Conservation (phyloP, 2,113 vertebrate species). For the Alethe castanea region DNA sequence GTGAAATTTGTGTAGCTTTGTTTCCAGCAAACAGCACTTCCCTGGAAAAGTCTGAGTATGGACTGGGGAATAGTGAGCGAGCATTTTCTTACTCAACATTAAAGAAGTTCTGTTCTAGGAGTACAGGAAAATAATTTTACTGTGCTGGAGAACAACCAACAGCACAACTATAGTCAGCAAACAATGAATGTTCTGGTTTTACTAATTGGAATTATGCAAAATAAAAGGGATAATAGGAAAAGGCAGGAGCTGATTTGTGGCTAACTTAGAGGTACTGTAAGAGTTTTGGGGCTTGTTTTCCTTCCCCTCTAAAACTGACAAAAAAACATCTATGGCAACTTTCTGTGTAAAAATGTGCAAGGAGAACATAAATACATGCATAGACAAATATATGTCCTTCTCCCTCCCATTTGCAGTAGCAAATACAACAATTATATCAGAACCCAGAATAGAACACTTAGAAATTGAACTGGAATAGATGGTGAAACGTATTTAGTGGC, state of each 20-base stretch:
- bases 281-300: accelerated
- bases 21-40: background rate
- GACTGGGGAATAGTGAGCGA: background rate
- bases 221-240: background rate
- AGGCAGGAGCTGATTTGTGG: background rate
- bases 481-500: background rate
- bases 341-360: background rate
- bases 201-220: background rate
- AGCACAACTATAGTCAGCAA: background rate
- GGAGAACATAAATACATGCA: background rate
- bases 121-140: background rate
- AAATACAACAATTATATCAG: background rate
- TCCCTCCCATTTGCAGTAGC: background rate
- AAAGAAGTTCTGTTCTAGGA: background rate
- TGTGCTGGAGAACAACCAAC: background rate
- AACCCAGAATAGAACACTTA: slow-evolving; percentile 16
- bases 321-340: background rate
- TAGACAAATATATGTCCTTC: background rate
- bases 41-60: background rate
- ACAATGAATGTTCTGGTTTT: background rate
- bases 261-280: background rate
- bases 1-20: background rate
- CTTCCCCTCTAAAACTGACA: background rate
- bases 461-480: background rate
- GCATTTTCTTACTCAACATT: background rate